phyloP scores from a whole-genome alignment of 2,888 invertebrate species.

The Petrophora chlorosata region DNA sequence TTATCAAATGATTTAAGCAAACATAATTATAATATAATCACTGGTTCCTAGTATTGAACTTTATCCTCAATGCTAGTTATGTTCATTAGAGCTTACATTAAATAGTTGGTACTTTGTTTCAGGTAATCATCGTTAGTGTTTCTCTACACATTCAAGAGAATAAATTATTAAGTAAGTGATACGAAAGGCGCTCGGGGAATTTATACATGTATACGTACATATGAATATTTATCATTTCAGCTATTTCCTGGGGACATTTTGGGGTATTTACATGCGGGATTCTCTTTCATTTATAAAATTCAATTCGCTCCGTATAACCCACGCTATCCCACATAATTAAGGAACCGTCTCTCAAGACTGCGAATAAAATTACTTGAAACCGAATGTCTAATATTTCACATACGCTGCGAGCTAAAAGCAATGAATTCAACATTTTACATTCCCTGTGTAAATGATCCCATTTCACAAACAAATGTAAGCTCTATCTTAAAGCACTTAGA shows the following conservation, averaged over 20 bases:
- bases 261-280: no score
- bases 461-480: constrained; percentile 19
- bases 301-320: constrained; percentile 17
- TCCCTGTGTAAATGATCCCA: constrained; percentile 29
- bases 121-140: constrained; percentile 7
- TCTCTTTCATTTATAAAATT: constrained; percentile 2
- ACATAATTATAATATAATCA: background rate
- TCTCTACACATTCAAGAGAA: background rate
- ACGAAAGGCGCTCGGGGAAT: no score
- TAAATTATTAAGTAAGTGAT: background rate
- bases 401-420: constrained; percentile 24
- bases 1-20: background rate
- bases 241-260: background rate
- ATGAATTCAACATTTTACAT: constrained; percentile 27
- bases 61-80: no score
- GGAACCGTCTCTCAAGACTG: constrained; percentile 28
- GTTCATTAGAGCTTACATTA: no score
- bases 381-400: constrained; percentile 32
- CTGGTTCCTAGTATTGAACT: no score
- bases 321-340: constrained; percentile 27
- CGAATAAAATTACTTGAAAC: constrained; percentile 31
- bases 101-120: constrained; percentile 9
- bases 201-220: no score
- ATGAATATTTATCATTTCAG: background rate
- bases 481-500: constrained; percentile 6